Evolutionary conservation across 2,888 invertebrate genomes (phyloP), one percentile per base, ranked within the genome.

Genomic region (Acanthoscelides obtectus): DNA sequence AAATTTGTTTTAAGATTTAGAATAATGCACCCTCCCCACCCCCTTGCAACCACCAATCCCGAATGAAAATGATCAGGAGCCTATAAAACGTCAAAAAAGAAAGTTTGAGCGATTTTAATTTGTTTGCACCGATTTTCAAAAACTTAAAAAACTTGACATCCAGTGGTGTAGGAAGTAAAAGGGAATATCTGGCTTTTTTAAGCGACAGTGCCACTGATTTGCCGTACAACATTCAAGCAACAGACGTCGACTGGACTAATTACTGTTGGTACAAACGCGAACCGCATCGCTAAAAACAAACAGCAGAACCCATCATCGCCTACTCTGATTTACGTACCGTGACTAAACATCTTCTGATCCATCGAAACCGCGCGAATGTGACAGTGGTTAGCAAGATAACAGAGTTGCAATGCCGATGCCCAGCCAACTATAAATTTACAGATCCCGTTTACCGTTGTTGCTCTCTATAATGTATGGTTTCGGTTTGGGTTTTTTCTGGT

Each of bases 301-400:
- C 45, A 45, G 12, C 45, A 45, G 45, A 45, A 45, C 45, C 45
- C 45, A 45, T 45, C 66, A 69, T 69, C 71, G 66, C 21, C 66
- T 71, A 69, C 69, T 69, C 21, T 69, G 71, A 69, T 63, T 69
- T 67, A 25, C 27, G 22, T 45, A 45, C 64, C 71, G 63, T 71
- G 71, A 71, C 71, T 71, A 63, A 63, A 71, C 71, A 69, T 66
- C 69, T 71, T 69, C 69, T 27, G 71, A 69, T 69, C 64, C 64
- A 69, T 65, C 65, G 22, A 5, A 69, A 69, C 25, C 22, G 64
- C 22, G 65, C 69, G 71, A 69, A 71, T 71, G 71, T 67, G 69
- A 71, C 71, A 71, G 71, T 45, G 45, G 45, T 45, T 45, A 45
- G 12, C 5, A 45, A 45, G 45, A 45, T 45, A 45, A 45, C 45